Percentiles rank a stretch among this genome's conserved stretches.
Conservation (phyloP, 2,797 vertebrate genomes). For the Sternarchorhynchus goeldii region DNA sequence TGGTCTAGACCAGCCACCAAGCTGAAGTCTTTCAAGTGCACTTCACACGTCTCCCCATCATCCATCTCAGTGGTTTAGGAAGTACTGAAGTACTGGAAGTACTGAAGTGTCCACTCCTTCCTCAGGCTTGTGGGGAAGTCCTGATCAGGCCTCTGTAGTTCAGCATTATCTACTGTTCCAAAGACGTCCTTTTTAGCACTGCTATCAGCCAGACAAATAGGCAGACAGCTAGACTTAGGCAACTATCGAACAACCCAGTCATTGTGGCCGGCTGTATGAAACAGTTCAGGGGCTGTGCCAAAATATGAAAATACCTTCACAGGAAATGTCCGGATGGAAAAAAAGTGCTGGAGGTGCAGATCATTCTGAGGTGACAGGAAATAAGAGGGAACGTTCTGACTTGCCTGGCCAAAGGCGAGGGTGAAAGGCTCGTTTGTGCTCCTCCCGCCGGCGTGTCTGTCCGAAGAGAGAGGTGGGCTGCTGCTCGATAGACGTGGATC, state of each 20-base stretch:
- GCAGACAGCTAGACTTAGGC: too few species aligned
- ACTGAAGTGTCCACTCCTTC: slow-evolving; percentile 32
- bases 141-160: slow-evolving; percentile 13
- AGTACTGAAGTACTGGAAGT: slow-evolving; percentile 16
- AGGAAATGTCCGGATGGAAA: slow-evolving; percentile 68
- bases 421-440: slow-evolving; percentile 61
- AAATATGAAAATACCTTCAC: slow-evolving; percentile 58
- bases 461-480: slow-evolving; percentile 19
- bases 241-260: slow-evolving; percentile 32
- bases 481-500: slow-evolving; percentile 10
- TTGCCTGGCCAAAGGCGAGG: slow-evolving; percentile 35
- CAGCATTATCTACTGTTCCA: slow-evolving; percentile 77
- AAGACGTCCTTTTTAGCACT: slow-evolving; percentile 77
- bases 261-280: slow-evolving; percentile 23
- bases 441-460: slow-evolving; percentile 19
- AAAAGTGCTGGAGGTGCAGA: slow-evolving; percentile 66
- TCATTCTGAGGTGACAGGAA: slow-evolving; percentile 76
- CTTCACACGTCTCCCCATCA: slow-evolving; percentile 62
- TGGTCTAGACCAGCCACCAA: slow-evolving; percentile 21
- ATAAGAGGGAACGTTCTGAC: slow-evolving; percentile 63
- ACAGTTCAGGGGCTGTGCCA: slow-evolving; percentile 53
- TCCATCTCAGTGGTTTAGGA: slow-evolving; percentile 7
- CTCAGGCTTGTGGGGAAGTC: slow-evolving; percentile 19
- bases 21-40: slow-evolving; percentile 49
- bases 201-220: slow-evolving; percentile 67